phyloP scores from a whole-genome alignment of 2,797 vertebrate species.

The Muscicapa comitata region DNA sequence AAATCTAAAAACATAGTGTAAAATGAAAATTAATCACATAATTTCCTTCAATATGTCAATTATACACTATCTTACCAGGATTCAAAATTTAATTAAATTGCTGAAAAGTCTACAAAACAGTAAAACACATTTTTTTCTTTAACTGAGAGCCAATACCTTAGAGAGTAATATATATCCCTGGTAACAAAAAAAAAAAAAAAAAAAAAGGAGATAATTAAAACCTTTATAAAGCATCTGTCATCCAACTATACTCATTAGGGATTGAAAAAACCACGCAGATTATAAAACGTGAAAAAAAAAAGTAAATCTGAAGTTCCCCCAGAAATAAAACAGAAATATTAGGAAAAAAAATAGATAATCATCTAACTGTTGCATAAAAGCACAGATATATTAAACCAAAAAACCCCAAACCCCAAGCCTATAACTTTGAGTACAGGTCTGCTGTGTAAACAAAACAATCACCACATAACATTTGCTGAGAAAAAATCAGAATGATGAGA shows the following conservation, averaged over 20 bases:
- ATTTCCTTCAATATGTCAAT: background rate
- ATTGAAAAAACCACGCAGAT: background rate
- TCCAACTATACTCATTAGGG: background rate
- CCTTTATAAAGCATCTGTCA: slow-evolving; percentile 21
- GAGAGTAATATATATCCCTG: background rate
- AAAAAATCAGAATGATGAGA: slow-evolving; percentile 54
- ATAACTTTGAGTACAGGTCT: background rate
- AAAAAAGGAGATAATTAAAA: background rate
- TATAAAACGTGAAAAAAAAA: background rate
- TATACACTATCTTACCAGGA: background rate
- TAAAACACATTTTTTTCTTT: background rate
- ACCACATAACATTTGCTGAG: background rate
- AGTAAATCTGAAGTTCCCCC: background rate
- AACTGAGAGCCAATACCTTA: background rate
- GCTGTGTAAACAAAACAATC: slow-evolving; percentile 50
- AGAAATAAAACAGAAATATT: background rate
- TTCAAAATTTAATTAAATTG: background rate
- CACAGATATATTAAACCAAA: background rate
- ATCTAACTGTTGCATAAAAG: background rate
- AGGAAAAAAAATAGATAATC: background rate
- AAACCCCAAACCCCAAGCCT: background rate
- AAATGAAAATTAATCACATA: background rate
- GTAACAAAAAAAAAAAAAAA: background rate
- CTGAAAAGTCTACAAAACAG: background rate
- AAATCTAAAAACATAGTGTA: background rate